Percentiles rank a stretch among this genome's conserved stretches.
Evolutionary conservation across 2,113 vertebrate species (phyloP).

Genomic region (Sturnus vulgaris): DNA sequence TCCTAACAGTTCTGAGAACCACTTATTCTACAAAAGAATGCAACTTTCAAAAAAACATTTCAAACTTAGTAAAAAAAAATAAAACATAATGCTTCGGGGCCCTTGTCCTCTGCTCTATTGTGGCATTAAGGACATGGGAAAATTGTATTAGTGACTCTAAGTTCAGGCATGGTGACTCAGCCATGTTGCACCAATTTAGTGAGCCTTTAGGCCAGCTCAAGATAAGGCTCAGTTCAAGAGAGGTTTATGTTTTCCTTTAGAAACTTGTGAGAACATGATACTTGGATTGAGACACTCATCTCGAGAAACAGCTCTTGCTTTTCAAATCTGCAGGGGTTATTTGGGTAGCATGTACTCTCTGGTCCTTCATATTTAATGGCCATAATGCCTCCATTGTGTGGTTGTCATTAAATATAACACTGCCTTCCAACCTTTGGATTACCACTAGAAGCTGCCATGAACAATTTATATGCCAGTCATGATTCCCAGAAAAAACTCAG

Average conservation of each 20-base stretch:
- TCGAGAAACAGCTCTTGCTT: background rate
- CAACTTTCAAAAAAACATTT: background rate
- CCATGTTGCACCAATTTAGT: accelerated
- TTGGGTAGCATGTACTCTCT: background rate
- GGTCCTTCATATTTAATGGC: constrained; percentile 17
- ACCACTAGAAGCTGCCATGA: background rate
- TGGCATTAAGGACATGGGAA: background rate
- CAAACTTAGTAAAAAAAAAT: background rate
- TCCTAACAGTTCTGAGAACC: background rate
- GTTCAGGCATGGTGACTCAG: background rate
- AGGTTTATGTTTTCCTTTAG: background rate
- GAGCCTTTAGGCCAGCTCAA: background rate
- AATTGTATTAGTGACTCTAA: background rate
- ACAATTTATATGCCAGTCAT: background rate
- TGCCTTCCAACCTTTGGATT: background rate
- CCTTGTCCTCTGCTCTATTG: background rate
- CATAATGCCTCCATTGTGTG: background rate
- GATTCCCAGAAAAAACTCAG: background rate
- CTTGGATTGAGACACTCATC: constrained; percentile 2
- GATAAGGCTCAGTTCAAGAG: background rate
- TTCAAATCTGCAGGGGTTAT: constrained; percentile 28
- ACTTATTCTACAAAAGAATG: background rate
- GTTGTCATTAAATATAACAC: background rate
- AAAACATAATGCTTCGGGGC: background rate
- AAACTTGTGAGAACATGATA: background rate